Evolutionary conservation across 2,888 invertebrate species (phyloP), one percentile per base, ranked within the genome.

Genomic region (Torymus auratus): DNA sequence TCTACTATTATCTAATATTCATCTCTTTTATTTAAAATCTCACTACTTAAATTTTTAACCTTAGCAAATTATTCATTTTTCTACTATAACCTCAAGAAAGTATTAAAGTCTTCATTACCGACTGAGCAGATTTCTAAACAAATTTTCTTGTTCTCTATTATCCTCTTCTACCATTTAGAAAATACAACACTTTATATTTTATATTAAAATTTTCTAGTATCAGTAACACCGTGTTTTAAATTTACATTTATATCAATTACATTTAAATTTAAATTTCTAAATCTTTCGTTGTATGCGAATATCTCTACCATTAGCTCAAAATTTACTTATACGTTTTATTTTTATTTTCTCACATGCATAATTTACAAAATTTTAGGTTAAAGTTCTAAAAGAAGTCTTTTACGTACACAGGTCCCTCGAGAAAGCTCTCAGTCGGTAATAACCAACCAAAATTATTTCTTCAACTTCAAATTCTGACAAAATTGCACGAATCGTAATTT

Each of bases 231-330:
- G 13, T 2, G 20, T 14, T 41, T 41, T 69, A 28, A 67, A 52
- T 67, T n/a, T 17, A 67, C 3, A 15, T 7, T 67, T 67, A 15
- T 13, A 15, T 52, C 15, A 12, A 67, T 67, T 11, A 15, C 15
- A 15, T 52, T 67, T 10, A 50, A 15, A 53, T 67, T 52, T 67
- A 10, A n/a, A 67, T 52, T 28, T 53, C 7, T 14, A 62, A 23
- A 53, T 23, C 23, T 13, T 67, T 68, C 68, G 68, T 68, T 68
- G 68, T 68, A 53, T 68, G 2, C 28, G 68, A 68, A 53, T 68
- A 68, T 68, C 41, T 41, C 5, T 41, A 41, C 41, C 41, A 7
- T 41, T 41, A 41, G 41, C 12, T 60, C 60, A 13, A 41, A 41
- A 41, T 41, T 41, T 7, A 41, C 41, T 41, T 41, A 41, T 41